These are phyloP conservation scores for Thymelicus acteon DNA, from an alignment of 2,888 invertebrate species.

Conservation along the genomic window DNA sequence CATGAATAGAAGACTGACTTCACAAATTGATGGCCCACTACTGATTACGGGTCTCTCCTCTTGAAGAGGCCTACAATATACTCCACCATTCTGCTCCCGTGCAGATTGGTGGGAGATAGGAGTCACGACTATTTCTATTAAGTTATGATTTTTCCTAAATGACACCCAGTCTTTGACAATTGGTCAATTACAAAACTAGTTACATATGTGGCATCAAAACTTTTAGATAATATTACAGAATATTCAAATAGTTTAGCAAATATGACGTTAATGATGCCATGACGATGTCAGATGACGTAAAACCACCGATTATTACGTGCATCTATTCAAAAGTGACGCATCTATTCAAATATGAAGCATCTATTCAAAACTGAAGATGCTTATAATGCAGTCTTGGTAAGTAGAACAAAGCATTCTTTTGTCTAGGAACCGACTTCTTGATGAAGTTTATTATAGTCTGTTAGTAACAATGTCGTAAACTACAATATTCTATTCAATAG, in stretches of 20 bases:
- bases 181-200: too few species aligned
- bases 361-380: constrained; percentile 2
- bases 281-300: background rate
- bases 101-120: too few species aligned
- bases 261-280: background rate
- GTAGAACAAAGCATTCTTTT: constrained; percentile 4
- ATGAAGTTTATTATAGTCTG: constrained; percentile 16
- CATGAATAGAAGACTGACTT: too few species aligned
- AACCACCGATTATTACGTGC: background rate
- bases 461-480: constrained; percentile 13
- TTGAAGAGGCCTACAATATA: too few species aligned
- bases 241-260: background rate
- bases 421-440: background rate
- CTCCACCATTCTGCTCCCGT: too few species aligned
- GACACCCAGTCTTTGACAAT: too few species aligned
- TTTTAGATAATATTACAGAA: background rate
- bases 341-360: background rate
- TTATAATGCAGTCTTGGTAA: background rate
- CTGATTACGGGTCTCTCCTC: too few species aligned
- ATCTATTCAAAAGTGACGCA: background rate
- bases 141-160: too few species aligned
- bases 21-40: too few species aligned
- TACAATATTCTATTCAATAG: background rate
- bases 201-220: too few species aligned
- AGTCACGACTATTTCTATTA: too few species aligned